Evolutionary conservation across 2,888 invertebrate genomes (phyloP).

Genomic region (Chalcosyrphus nemorum): DNA sequence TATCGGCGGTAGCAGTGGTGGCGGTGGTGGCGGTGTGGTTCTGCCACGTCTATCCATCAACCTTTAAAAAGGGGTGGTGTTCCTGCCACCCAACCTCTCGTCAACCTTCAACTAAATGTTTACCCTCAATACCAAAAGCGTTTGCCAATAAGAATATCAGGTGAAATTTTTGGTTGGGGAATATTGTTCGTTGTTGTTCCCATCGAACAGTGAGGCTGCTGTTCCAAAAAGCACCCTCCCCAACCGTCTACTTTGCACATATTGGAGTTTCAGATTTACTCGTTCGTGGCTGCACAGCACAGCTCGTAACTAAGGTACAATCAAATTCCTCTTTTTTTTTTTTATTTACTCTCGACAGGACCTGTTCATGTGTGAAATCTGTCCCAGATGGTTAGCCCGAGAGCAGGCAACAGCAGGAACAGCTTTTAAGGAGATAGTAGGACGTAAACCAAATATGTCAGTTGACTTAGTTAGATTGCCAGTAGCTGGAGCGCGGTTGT

Average conservation of each 20-base stretch:
- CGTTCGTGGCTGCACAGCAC: neutral
- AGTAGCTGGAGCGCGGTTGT: neutral
- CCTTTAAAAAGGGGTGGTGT: neutral
- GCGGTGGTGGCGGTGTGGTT: no score
- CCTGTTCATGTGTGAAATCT: conserved; percentile 53
- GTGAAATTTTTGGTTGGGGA: conserved; percentile 6
- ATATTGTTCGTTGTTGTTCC: no score
- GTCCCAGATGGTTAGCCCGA: conserved; percentile 40
- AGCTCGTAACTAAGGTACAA: neutral
- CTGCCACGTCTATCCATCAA: neutral
- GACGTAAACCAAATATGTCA: conserved; percentile 1
- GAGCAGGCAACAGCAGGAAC: neutral
- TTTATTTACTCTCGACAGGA: conserved; percentile 25
- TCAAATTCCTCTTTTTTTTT: no score
- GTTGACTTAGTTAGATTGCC: conserved; percentile 10
- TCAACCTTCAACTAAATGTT: neutral
- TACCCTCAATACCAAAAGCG: neutral
- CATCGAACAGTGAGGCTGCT: neutral
- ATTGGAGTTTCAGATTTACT: neutral
- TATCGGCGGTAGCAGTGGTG: no score
- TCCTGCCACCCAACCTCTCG: neutral
- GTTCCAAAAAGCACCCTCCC: neutral
- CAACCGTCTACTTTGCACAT: neutral
- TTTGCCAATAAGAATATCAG: neutral
- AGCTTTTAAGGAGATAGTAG: conserved; percentile 13